Evolutionary conservation across 2,888 invertebrate genomes (phyloP).

Genomic region (Catocala fraxini): DNA sequence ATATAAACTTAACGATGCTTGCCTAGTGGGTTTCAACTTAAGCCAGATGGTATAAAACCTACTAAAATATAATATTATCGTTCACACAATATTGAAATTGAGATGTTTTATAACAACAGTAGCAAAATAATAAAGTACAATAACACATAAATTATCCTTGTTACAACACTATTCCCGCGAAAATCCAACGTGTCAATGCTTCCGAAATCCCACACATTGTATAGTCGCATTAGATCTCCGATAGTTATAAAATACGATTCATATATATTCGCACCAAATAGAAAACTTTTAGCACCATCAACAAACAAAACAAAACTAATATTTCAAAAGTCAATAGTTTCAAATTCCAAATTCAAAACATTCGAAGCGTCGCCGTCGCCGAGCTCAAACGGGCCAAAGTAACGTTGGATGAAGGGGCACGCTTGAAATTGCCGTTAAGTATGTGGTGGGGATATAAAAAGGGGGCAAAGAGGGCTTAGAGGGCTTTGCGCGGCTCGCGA

Average conservation of each 20-base stretch:
- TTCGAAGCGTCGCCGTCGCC: conserved; percentile 27
- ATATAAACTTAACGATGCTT: no score
- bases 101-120: no score
- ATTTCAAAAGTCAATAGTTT: conserved; percentile 54
- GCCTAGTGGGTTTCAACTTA: no score
- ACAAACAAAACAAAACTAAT: conserved; percentile 51
- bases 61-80: no score
- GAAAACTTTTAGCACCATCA: conserved; percentile 37
- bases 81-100: no score
- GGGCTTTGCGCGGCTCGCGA: conserved; percentile 73
- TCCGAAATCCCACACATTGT: not conserved
- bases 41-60: no score
- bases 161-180: no score
- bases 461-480: conserved; percentile 80
- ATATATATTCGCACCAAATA: conserved; percentile 32
- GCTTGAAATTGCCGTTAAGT: conserved; percentile 81
- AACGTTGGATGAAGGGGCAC: conserved; percentile 67
- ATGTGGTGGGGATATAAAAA: conserved; percentile 80
- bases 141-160: no score
- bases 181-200: no score
- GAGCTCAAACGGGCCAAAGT: conserved; percentile 58
- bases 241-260: conserved; percentile 22
- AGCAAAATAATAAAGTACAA: no score
- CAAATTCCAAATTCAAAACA: conserved; percentile 45
- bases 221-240: conserved; percentile 12